Evolutionary conservation across 1,140 invertebrate species (phyloP).

Genomic region (Leguminivora glycinivorella): DNA sequence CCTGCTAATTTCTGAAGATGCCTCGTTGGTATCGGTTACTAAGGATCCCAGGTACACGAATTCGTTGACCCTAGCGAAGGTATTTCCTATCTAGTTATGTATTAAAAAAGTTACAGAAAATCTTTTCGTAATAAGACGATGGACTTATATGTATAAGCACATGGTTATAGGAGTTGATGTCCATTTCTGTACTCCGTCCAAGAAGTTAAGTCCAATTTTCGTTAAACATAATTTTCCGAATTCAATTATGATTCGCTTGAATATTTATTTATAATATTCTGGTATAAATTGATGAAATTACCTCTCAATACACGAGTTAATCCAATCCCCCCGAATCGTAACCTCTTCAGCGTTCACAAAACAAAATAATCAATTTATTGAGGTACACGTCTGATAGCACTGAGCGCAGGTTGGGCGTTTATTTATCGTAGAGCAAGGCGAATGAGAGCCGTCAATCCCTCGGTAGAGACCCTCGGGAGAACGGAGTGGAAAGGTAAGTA

Average conservation of each 20-base stretch:
- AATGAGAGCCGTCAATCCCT: not conserved
- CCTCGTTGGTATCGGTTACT: too few relatives aligned
- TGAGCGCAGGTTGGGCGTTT: slow-evolving; percentile 17
- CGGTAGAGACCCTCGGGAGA: not conserved
- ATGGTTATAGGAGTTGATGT: too few relatives aligned
- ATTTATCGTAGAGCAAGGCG: slow-evolving; percentile 13
- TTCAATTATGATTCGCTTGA: not conserved
- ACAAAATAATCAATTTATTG: slow-evolving; percentile 20
- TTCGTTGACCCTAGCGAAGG: too few relatives aligned
- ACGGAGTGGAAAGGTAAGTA: not conserved
- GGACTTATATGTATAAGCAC: too few relatives aligned
- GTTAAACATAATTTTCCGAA: too few relatives aligned
- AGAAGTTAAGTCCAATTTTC: too few relatives aligned
- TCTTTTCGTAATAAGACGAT: too few relatives aligned
- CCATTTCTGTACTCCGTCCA: too few relatives aligned
- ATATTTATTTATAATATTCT: not conserved
- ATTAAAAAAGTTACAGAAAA: too few relatives aligned
- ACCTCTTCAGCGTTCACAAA: slow-evolving; percentile 4
- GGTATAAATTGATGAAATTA: not conserved
- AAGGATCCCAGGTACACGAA: too few relatives aligned
- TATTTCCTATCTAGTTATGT: too few relatives aligned
- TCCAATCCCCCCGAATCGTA: not conserved
- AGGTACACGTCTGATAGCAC: not conserved
- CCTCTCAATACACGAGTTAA: not conserved
- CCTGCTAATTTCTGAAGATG: too few relatives aligned